Evolutionary conservation across 1,140 invertebrate species (phyloP).

Genomic region (Gonioctena quinquepunctata): DNA sequence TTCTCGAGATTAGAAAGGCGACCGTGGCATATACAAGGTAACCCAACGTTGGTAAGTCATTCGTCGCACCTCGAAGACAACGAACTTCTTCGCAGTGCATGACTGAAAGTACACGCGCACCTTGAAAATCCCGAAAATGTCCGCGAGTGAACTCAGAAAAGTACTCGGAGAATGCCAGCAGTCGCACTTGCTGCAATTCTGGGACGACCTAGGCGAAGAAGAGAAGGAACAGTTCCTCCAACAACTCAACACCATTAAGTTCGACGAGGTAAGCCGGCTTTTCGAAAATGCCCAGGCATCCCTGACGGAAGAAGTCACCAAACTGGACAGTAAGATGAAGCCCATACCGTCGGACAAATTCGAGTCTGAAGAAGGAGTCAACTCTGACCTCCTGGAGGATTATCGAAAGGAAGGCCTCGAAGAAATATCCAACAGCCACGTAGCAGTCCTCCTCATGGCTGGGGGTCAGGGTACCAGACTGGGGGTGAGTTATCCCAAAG

Average conservation of each 20-base stretch:
- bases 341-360: constrained; percentile 79
- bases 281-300: constrained; percentile 67
- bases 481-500: constrained; percentile 94
- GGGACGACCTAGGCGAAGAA: constrained; percentile 70
- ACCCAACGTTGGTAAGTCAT: constrained; percentile 8
- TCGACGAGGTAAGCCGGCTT: constrained; percentile 68
- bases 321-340: constrained; percentile 79
- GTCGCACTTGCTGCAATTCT: constrained; percentile 85
- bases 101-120: constrained; percentile 14
- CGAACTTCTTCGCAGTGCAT: constrained; percentile 1
- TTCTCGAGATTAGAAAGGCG: constrained; percentile 20
- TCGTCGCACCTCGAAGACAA: constrained; percentile 20
- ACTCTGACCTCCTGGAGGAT: constrained; percentile 63
- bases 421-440: constrained; percentile 75
- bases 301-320: constrained; percentile 64
- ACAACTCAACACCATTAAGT: constrained; percentile 69
- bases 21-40: constrained; percentile 22
- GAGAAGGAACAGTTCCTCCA: constrained; percentile 64
- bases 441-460: constrained; percentile 81
- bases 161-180: constrained; percentile 63
- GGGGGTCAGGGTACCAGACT: constrained; percentile 82
- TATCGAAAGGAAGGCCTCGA: constrained; percentile 74
- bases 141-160: constrained; percentile 22
- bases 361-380: constrained; percentile 66
- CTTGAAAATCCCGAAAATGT: constrained; percentile 20